phyloP scores from a whole-genome alignment of 2,888 invertebrate species.

The Standfussiana lucernea region DNA sequence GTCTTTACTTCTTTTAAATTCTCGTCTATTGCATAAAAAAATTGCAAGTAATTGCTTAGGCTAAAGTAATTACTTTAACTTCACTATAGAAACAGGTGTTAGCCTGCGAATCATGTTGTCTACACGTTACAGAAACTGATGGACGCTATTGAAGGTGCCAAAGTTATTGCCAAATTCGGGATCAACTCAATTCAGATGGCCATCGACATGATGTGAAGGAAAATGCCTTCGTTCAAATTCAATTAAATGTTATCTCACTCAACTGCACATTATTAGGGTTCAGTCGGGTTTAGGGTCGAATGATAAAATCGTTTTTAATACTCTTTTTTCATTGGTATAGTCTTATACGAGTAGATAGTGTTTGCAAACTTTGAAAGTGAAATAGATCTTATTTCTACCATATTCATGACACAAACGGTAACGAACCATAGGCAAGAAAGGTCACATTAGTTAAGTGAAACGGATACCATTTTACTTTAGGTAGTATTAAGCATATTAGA shows the following conservation, averaged over 20 bases:
- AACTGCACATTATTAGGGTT: neutral
- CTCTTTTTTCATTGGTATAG: neutral
- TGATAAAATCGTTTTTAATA: neutral
- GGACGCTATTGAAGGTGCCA: neutral
- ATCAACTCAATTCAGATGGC: neutral
- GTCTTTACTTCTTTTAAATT: no score
- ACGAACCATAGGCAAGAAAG: neutral
- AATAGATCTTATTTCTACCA: neutral
- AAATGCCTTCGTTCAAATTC: neutral
- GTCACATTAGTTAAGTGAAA: neutral
- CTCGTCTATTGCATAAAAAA: no score
- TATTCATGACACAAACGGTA: neutral
- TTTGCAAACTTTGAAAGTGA: neutral
- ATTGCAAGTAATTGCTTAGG: no score
- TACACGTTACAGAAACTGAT: neutral
- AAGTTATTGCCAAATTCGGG: neutral
- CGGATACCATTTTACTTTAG: neutral
- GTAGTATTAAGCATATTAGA: neutral
- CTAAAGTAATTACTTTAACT: no score
- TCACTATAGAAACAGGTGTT: no score
- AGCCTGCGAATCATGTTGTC: neutral
- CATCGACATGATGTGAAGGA: neutral
- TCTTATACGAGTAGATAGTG: neutral
- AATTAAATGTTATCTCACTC: neutral
- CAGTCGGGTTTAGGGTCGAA: neutral